Evolutionary conservation across 2,797 vertebrate genomes (phyloP).

Genomic region (Parauchenoglanis ngamensis): DNA sequence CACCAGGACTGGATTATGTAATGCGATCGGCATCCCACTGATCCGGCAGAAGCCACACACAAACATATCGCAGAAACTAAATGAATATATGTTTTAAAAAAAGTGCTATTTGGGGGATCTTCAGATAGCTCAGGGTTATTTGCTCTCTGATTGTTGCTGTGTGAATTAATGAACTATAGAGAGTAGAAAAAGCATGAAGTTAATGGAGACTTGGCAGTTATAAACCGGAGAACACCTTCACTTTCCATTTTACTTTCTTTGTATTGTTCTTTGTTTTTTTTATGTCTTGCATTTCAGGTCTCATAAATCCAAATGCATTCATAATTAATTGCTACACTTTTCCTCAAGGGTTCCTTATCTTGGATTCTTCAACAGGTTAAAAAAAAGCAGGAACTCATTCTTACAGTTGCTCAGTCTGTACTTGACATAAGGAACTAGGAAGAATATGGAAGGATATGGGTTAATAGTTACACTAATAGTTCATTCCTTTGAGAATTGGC

Average conservation of each 20-base stretch:
- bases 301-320: slow-evolving; percentile 26
- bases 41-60: not conserved
- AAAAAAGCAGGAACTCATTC: not conserved
- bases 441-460: not conserved
- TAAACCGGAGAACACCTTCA: not conserved
- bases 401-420: not conserved
- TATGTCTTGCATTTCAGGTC: not conserved
- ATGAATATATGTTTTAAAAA: not conserved
- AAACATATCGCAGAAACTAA: not conserved
- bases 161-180: not conserved
- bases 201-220: not conserved
- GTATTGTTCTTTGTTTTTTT: not conserved
- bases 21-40: slow-evolving; percentile 58
- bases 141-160: not conserved
- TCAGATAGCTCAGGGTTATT: not conserved
- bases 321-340: not conserved
- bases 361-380: not conserved
- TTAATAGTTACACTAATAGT: not conserved
- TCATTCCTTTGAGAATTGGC: not conserved
- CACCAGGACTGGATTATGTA: slow-evolving; percentile 65
- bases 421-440: not conserved
- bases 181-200: not conserved
- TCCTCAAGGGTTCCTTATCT: not conserved
- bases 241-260: not conserved
- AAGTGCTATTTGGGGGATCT: not conserved